phyloP scores from a whole-genome alignment of 2,888 invertebrate genomes.

The Chymomyza fuscimana region DNA sequence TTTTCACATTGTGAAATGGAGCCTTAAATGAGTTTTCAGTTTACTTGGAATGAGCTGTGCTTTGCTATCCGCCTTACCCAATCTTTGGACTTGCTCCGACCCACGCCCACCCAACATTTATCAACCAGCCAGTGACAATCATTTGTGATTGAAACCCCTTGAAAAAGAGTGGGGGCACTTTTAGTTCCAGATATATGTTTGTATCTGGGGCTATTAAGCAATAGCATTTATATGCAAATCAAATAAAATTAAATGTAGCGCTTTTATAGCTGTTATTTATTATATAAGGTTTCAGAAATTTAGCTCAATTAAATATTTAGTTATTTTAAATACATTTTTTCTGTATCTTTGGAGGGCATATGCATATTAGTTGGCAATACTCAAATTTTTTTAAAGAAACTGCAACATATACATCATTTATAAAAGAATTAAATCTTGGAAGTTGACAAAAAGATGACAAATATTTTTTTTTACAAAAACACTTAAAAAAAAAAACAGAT shows the following conservation, averaged over 20 bases:
- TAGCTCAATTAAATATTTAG: too few species aligned
- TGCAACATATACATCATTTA: too few species aligned
- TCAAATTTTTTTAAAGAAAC: too few species aligned
- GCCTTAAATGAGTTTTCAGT: constrained; percentile 76
- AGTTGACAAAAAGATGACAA: too few species aligned
- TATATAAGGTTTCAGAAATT: neutral
- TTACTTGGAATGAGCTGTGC: constrained; percentile 46
- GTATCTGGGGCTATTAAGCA: constrained; percentile 34
- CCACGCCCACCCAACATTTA: constrained; percentile 22
- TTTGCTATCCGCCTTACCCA: neutral
- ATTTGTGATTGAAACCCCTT: constrained; percentile 61
- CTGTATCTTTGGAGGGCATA: too few species aligned
- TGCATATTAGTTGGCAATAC: too few species aligned
- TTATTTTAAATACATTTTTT: too few species aligned
- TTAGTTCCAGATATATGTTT: neutral
- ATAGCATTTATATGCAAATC: constrained; percentile 15
- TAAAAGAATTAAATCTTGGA: too few species aligned
- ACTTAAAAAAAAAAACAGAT: too few species aligned
- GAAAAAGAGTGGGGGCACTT: neutral
- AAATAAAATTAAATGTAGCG: constrained; percentile 37
- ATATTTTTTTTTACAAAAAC: too few species aligned
- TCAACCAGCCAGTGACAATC: constrained; percentile 24
- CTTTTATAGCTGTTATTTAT: constrained; percentile 17
- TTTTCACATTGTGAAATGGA: constrained; percentile 71
- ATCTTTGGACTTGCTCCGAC: neutral